These are phyloP conservation scores for Graptemys geographica DNA, from an alignment of 2,797 vertebrate species.

Conservation along the genomic window DNA sequence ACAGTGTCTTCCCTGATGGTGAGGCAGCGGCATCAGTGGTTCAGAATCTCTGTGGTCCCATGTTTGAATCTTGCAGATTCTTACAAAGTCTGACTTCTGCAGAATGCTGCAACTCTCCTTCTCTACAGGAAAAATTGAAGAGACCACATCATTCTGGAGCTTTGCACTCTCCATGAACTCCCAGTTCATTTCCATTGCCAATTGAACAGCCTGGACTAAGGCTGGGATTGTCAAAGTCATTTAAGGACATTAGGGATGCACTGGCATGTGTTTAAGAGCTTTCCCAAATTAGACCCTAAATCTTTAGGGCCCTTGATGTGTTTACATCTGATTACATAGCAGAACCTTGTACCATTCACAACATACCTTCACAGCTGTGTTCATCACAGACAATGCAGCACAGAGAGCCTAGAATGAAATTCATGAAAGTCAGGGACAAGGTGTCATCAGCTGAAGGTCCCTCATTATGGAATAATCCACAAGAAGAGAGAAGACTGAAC, in stretches of 20 bases:
- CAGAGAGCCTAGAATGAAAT: not conserved
- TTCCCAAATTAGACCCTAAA: not conserved
- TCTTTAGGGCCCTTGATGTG: not conserved
- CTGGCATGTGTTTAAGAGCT: not conserved
- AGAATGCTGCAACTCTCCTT: no score
- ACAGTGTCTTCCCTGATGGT: no score
- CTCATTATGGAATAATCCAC: not conserved
- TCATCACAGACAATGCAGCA: not conserved
- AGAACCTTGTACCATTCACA: not conserved
- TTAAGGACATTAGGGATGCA: not conserved
- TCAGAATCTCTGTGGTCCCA: no score
- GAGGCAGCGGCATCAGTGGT: no score
- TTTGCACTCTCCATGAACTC: not conserved
- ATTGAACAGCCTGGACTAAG: not conserved
- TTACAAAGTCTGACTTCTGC: no score
- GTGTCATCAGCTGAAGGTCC: not conserved
- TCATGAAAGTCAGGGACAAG: not conserved
- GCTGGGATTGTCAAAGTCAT: not conserved
- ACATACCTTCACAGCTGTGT: no score
- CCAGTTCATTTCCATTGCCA: not conserved
- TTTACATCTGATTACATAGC: not conserved
- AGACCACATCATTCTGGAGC: not conserved
- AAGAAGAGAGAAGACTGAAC: not conserved
- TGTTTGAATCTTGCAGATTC: no score
- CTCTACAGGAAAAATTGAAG: not conserved